These are phyloP conservation scores for Melanogrammus aeglefinus DNA, from an alignment of 2,797 vertebrate genomes.

Conservation along the genomic window DNA sequence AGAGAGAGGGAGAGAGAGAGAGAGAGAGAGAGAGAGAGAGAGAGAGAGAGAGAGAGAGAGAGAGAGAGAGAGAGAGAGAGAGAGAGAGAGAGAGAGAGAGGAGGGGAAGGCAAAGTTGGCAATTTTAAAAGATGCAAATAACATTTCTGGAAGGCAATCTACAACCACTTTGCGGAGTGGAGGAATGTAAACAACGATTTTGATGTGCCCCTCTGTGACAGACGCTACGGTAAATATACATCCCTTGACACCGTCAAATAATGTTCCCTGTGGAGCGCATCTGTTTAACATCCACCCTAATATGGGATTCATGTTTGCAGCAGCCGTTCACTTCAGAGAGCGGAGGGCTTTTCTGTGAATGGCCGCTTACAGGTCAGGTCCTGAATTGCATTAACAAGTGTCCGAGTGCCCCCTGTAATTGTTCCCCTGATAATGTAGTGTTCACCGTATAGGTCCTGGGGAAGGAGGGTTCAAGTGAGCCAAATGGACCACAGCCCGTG, in stretches of 20 bases:
- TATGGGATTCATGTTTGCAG: background rate
- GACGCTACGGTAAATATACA: background rate
- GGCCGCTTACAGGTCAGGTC: too few relatives aligned
- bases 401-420: too few relatives aligned
- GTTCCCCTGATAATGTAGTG: too few relatives aligned
- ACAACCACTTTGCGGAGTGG: background rate
- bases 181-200: background rate
- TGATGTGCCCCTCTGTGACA: background rate
- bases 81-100: background rate
- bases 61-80: slow-evolving; percentile 8
- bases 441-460: too few relatives aligned
- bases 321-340: too few relatives aligned
- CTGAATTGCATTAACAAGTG: too few relatives aligned
- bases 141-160: background rate
- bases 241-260: background rate
- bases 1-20: background rate
- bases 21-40: slow-evolving; percentile 16
- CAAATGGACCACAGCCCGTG: too few relatives aligned
- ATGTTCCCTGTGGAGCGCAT: background rate
- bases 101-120: background rate
- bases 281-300: background rate
- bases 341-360: too few relatives aligned
- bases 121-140: background rate
- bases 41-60: slow-evolving; percentile 3
- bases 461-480: too few relatives aligned